phyloP scores from a whole-genome alignment of 2,888 invertebrate genomes.

The Meliscaeva auricollis region DNA sequence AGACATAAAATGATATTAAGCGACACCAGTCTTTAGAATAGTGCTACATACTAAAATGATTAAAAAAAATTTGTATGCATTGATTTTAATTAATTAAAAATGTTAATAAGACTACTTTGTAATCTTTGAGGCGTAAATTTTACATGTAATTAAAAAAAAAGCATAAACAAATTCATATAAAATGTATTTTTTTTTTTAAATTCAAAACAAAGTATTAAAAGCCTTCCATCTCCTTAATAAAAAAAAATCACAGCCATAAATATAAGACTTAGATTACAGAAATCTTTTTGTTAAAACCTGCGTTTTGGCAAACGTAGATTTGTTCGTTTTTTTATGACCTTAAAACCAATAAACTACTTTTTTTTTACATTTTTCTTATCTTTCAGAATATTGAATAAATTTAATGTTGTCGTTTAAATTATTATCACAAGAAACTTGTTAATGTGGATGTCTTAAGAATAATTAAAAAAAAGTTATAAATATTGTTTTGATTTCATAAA shows the following conservation, averaged over 20 bases:
- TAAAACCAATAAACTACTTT: background rate
- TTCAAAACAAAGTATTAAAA: background rate
- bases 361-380: background rate
- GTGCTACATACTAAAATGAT: background rate
- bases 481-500: background rate
- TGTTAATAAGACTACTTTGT: conserved; percentile 1
- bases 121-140: background rate
- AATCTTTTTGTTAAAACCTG: background rate
- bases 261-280: background rate
- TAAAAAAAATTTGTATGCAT: background rate
- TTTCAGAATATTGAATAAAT: background rate
- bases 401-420: background rate
- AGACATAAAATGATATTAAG: conserved; percentile 2
- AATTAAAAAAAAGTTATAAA: background rate
- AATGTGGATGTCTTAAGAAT: background rate
- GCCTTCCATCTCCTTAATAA: background rate
- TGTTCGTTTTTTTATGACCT: background rate
- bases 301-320: background rate
- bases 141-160: conserved; percentile 12
- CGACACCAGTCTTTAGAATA: background rate
- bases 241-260: background rate
- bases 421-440: background rate
- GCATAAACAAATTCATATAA: background rate
- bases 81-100: conserved; percentile 21
- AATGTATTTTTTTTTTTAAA: background rate